These are phyloP conservation scores for Orthosia cruda DNA, from an alignment of 2,888 invertebrate species.

Conservation along the genomic window DNA sequence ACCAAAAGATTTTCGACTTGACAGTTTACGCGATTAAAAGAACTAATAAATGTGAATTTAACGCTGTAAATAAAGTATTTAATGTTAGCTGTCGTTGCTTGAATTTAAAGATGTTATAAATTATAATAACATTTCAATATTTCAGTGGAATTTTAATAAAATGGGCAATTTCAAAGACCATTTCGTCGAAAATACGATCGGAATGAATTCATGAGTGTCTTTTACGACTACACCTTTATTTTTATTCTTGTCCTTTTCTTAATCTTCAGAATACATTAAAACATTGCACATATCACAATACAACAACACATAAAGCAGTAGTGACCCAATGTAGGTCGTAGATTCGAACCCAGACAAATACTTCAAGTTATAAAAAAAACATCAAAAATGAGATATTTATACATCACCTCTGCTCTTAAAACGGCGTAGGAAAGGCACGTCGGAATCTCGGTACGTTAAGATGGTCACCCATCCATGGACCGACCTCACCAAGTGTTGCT, in stretches of 20 bases:
- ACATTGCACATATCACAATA: background rate
- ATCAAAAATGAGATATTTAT: no score
- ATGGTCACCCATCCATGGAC: no score
- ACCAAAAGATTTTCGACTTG: slow-evolving; percentile 10
- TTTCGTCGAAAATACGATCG: slow-evolving; percentile 36
- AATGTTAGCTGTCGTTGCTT: slow-evolving; percentile 44
- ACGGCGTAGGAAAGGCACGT: background rate
- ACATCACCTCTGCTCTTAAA: background rate
- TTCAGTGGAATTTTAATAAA: slow-evolving; percentile 34
- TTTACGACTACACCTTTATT: slow-evolving; percentile 33
- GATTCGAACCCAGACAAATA: background rate
- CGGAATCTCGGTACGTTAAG: no score
- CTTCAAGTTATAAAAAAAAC: no score
- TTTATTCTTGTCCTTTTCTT: background rate
- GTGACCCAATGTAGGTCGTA: background rate
- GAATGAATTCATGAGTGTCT: slow-evolving; percentile 12
- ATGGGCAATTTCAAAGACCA: slow-evolving; percentile 29
- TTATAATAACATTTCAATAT: slow-evolving; percentile 55
- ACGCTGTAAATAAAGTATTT: slow-evolving; percentile 46
- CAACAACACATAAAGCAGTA: background rate
- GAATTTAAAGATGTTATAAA: slow-evolving; percentile 46
- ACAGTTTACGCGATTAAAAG: slow-evolving; percentile 9
- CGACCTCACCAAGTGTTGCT: no score
- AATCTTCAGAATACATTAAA: background rate
- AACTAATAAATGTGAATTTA: slow-evolving; percentile 40